Percentiles rank a stretch among this genome's conserved stretches.
phyloP scores from a whole-genome alignment of 2,797 vertebrate species.

The Capromys pilorides region DNA sequence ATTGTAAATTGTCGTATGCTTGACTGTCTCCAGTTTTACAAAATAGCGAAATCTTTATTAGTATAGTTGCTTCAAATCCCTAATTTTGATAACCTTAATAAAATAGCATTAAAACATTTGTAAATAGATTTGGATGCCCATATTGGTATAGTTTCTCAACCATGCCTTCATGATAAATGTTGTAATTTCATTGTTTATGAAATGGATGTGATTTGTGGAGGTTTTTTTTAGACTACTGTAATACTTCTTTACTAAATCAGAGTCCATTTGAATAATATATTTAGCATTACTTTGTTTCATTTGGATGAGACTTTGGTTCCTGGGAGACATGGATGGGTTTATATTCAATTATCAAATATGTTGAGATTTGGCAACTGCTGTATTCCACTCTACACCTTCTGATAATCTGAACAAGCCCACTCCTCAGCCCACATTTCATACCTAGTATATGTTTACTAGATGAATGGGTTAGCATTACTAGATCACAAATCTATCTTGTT shows the following conservation, averaged over 20 bases:
- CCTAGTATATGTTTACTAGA: background rate
- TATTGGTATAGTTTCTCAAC: background rate
- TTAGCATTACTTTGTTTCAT: background rate
- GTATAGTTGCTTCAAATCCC: background rate
- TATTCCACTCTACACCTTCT: background rate
- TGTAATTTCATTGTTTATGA: background rate
- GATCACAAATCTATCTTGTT: background rate
- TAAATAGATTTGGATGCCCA: background rate
- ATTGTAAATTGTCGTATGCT: conserved; percentile 5
- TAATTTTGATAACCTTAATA: conserved; percentile 10
- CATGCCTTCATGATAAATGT: background rate
- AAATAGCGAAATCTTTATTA: conserved; percentile 4
- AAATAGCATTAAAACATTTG: background rate
- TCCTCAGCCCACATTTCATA: background rate
- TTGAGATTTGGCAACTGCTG: background rate
- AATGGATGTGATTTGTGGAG: background rate
- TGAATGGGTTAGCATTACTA: background rate
- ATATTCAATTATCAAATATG: background rate
- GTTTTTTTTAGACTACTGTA: background rate
- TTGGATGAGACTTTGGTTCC: background rate
- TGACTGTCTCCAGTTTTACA: background rate
- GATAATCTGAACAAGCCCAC: background rate
- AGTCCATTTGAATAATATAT: background rate
- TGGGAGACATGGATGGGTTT: background rate
- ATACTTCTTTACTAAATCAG: conserved; percentile 30